Conservation (phyloP, 2,888 invertebrate species). For the Synergus laeviventris region DNA sequence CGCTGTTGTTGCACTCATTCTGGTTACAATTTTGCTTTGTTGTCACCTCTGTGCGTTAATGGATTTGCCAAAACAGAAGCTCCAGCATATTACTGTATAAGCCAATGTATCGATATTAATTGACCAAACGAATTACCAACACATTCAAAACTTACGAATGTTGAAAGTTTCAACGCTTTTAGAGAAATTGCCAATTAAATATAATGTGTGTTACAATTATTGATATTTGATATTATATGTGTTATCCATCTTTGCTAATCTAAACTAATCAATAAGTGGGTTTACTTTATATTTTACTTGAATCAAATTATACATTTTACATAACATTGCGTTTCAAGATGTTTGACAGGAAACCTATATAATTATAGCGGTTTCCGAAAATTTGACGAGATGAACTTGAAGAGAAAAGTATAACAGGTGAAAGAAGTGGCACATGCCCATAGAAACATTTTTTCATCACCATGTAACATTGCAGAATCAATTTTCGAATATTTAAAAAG, state of each 20-base stretch:
- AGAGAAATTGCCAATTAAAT: neutral
- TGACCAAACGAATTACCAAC: neutral
- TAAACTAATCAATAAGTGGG: too few relatives aligned
- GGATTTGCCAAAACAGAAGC: neutral
- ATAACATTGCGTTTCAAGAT: too few relatives aligned
- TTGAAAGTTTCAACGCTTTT: neutral
- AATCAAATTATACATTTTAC: too few relatives aligned
- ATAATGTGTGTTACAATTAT: neutral
- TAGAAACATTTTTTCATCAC: too few relatives aligned
- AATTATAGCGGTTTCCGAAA: neutral
- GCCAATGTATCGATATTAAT: neutral
- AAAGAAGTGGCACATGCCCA: neutral
- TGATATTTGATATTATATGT: too few relatives aligned
- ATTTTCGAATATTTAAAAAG: too few relatives aligned
- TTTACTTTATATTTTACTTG: too few relatives aligned
- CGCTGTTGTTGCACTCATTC: neutral
- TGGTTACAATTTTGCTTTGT: neutral
- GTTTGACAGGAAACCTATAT: too few relatives aligned
- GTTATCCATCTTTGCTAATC: too few relatives aligned
- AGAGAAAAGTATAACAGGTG: neutral
- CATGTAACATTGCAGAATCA: too few relatives aligned
- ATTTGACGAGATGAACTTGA: neutral
- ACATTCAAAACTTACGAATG: neutral
- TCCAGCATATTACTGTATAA: neutral
- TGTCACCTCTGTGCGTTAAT: slow-evolving; percentile 10